Evolutionary conservation across 2,113 vertebrate genomes (phyloP).

Genomic region (Python bivittatus): DNA sequence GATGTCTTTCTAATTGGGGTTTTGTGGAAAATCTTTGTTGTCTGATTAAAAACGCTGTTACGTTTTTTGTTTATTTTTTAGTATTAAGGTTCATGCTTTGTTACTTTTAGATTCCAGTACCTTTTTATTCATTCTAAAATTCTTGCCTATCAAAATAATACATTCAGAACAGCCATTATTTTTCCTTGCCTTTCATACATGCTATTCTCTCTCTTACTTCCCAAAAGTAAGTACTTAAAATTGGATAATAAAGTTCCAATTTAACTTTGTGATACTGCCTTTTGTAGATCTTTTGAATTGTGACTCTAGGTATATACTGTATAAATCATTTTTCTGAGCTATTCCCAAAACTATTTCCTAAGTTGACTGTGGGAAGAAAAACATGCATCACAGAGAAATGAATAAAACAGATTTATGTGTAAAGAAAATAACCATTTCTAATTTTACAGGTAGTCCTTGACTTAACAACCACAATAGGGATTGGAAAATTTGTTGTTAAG

Average conservation of each 20-base stretch:
- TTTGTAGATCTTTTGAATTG: not conserved
- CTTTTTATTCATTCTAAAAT: not conserved
- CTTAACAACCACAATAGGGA: too few species aligned
- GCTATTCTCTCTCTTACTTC: not conserved
- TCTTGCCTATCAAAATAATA: not conserved
- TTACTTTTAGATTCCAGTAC: not conserved
- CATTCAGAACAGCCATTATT: not conserved
- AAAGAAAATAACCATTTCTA: not conserved
- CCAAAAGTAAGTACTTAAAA: not conserved
- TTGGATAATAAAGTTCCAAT: not conserved
- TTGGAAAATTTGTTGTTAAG: too few species aligned
- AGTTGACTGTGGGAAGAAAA: not conserved
- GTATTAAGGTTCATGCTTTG: not conserved
- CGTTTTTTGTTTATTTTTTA: not conserved
- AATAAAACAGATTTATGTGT: not conserved
- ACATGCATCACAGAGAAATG: not conserved
- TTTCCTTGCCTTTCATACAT: not conserved
- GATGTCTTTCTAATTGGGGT: conserved; percentile 32
- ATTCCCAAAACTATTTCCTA: not conserved
- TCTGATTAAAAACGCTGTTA: not conserved
- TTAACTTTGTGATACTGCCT: not conserved
- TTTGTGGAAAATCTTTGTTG: conserved; percentile 10
- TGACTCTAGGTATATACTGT: not conserved
- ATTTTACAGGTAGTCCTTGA: too few species aligned
- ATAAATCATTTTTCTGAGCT: too few species aligned